phyloP scores from a whole-genome alignment of 2,888 invertebrate genomes.

The Melieria crassipennis region DNA sequence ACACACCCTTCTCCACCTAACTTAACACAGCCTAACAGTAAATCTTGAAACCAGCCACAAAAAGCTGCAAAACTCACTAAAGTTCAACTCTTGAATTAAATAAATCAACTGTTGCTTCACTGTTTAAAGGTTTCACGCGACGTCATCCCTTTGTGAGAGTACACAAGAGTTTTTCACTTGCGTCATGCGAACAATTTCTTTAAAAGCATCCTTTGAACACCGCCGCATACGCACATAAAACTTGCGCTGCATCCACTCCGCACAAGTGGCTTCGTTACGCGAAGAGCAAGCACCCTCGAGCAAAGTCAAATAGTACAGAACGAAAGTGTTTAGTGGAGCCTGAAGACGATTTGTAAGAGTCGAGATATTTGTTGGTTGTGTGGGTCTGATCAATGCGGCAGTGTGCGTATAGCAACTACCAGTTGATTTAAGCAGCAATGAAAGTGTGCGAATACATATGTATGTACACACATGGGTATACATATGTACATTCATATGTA shows the following conservation, averaged over 20 bases:
- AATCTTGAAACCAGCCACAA: too few species aligned
- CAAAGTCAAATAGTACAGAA: too few species aligned
- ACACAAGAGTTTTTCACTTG: neutral
- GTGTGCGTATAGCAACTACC: neutral
- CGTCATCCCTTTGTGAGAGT: neutral
- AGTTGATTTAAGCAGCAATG: conserved; percentile 20
- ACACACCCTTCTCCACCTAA: too few species aligned
- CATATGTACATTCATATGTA: neutral
- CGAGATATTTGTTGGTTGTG: too few species aligned
- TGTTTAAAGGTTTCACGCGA: too few species aligned
- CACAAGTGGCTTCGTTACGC: conserved; percentile 41
- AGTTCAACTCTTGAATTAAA: too few species aligned
- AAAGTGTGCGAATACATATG: neutral
- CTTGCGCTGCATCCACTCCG: conserved; percentile 20
- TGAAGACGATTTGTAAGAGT: too few species aligned
- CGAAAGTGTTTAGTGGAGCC: too few species aligned
- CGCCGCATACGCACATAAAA: conserved; percentile 20
- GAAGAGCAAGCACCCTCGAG: conserved; percentile 15
- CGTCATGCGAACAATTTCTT: conserved; percentile 27
- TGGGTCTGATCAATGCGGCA: neutral
- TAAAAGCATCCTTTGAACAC: conserved; percentile 20
- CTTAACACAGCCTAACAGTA: too few species aligned
- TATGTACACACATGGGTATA: conserved; percentile 5
- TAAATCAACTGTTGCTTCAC: too few species aligned
- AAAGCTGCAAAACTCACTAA: too few species aligned